phyloP scores from a whole-genome alignment of 2,113 vertebrate species.

The Gallinago media region DNA sequence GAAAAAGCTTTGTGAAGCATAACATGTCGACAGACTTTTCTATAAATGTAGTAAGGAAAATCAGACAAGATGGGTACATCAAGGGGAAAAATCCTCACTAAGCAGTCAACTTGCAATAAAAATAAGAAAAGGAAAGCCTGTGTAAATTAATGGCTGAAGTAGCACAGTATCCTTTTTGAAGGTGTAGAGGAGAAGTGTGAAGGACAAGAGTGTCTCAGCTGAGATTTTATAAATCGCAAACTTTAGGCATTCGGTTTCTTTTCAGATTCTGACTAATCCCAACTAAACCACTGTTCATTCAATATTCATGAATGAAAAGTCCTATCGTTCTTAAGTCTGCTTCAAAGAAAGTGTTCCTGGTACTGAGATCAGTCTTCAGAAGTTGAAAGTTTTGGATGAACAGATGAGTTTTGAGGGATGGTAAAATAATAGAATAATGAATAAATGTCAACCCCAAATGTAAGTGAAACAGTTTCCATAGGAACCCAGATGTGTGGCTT shows the following conservation, averaged over 20 bases:
- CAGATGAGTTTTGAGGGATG: neutral
- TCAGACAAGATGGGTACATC: neutral
- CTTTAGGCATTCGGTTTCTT: neutral
- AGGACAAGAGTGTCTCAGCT: neutral
- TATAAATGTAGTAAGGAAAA: neutral
- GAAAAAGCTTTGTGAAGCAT: slow-evolving; percentile 15
- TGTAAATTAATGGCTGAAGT: neutral
- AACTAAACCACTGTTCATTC: neutral
- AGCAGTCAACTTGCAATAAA: neutral
- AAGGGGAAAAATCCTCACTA: neutral
- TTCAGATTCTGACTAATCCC: neutral
- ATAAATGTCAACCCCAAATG: slow-evolving; percentile 21
- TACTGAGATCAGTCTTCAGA: neutral
- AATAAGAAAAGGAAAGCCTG: neutral
- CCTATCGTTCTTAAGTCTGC: neutral
- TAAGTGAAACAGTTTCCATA: slow-evolving; percentile 53
- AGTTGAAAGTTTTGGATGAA: neutral
- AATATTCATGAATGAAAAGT: neutral
- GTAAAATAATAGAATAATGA: neutral
- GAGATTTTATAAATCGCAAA: neutral
- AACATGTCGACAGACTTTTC: neutral
- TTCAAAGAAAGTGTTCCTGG: neutral
- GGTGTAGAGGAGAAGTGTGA: neutral
- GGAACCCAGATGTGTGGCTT: slow-evolving; percentile 46
- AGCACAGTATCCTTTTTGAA: neutral